Evolutionary conservation across 2,113 vertebrate species (phyloP).

Genomic region (Calcarius ornatus): DNA sequence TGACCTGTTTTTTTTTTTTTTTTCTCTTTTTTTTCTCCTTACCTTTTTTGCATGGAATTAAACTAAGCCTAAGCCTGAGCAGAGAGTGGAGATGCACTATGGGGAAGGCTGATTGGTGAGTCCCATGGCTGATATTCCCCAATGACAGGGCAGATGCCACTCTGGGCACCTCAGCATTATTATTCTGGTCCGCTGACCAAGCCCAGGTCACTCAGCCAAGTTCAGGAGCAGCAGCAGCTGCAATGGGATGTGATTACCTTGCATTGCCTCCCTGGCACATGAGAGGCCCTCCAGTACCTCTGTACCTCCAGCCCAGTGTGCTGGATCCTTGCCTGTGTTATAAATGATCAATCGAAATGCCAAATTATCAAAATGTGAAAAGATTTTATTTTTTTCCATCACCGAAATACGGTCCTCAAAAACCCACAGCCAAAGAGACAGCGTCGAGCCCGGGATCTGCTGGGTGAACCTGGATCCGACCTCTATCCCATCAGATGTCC

Average conservation of each 20-base stretch:
- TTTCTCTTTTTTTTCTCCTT: background rate
- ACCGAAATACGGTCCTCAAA: too few species aligned
- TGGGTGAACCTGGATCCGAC: too few species aligned
- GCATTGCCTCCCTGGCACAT: accelerated
- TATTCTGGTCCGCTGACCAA: background rate
- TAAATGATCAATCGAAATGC: too few species aligned
- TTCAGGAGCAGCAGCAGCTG: background rate
- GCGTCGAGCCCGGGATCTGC: too few species aligned
- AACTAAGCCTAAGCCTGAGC: background rate
- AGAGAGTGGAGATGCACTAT: background rate
- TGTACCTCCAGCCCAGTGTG: background rate
- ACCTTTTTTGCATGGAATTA: background rate
- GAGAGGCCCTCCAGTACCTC: background rate
- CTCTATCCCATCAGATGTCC: too few species aligned
- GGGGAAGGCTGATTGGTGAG: background rate
- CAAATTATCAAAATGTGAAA: too few species aligned
- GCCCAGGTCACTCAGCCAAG: background rate
- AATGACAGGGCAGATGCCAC: accelerated
- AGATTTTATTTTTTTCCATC: too few species aligned
- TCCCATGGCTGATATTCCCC: background rate
- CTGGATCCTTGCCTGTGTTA: background rate
- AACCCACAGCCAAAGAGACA: too few species aligned
- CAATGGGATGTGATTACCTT: accelerated
- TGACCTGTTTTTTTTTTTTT: accelerated
- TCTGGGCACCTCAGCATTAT: background rate